Evolutionary conservation across 2,113 vertebrate genomes (phyloP).

Genomic region (Nibea coibor): DNA sequence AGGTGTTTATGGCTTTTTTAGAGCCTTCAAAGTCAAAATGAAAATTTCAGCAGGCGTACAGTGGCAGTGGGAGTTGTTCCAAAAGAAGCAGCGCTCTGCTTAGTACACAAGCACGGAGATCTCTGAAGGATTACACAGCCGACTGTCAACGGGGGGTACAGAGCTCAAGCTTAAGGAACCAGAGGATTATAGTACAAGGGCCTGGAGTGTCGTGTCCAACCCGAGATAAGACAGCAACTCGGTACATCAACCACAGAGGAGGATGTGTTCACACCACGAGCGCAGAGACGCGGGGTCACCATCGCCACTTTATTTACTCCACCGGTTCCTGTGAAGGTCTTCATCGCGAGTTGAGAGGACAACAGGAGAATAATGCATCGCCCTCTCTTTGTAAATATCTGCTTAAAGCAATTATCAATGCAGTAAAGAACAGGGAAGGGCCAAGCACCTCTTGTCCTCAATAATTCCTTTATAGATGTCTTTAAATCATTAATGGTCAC

Average conservation of each 20-base stretch:
- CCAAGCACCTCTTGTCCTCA: slow-evolving; percentile 70
- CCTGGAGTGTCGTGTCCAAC: slow-evolving; percentile 66
- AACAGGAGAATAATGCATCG: slow-evolving; percentile 49
- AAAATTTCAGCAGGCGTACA: slow-evolving; percentile 35
- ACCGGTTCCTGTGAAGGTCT: slow-evolving; percentile 47
- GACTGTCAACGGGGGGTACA: slow-evolving; percentile 67
- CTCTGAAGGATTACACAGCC: slow-evolving; percentile 77
- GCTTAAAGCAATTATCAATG: slow-evolving; percentile 71
- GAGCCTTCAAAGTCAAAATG: slow-evolving; percentile 60
- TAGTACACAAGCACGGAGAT: slow-evolving; percentile 67
- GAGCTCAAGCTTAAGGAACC: slow-evolving; percentile 72
- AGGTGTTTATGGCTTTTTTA: slow-evolving; percentile 30
- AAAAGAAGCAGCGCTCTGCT: slow-evolving; percentile 57
- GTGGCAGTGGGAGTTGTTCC: slow-evolving; percentile 46
- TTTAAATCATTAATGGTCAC: slow-evolving; percentile 83
- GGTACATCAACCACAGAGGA: slow-evolving; percentile 48
- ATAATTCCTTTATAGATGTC: slow-evolving; percentile 81
- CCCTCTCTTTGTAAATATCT: slow-evolving; percentile 71
- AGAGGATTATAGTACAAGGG: slow-evolving; percentile 76
- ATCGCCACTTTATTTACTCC: slow-evolving; percentile 58
- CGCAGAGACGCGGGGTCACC: slow-evolving; percentile 45
- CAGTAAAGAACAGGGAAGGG: slow-evolving; percentile 60
- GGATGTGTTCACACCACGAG: slow-evolving; percentile 33
- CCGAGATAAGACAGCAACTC: slow-evolving; percentile 70
- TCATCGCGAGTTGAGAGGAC: slow-evolving; percentile 33